phyloP scores from a whole-genome alignment of 2,797 vertebrate genomes.

The Liparis tanakae region DNA sequence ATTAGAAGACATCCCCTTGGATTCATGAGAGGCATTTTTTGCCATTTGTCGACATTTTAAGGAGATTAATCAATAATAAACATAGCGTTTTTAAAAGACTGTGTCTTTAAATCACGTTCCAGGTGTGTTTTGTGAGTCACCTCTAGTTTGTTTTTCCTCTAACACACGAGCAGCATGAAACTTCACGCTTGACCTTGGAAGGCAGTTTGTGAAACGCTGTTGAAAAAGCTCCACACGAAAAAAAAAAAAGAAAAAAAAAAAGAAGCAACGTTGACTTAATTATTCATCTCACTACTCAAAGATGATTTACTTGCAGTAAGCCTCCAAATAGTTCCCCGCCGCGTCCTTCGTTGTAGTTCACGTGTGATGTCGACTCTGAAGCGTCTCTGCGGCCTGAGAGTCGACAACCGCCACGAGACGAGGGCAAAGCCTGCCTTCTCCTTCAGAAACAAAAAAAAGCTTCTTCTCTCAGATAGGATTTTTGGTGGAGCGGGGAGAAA shows the following conservation, averaged over 20 bases:
- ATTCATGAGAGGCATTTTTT: not conserved
- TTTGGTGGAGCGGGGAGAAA: slow-evolving; percentile 46
- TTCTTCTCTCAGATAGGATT: slow-evolving; percentile 51
- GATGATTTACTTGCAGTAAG: not conserved
- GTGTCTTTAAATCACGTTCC: not conserved
- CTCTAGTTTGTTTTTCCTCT: not conserved
- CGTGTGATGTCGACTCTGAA: not conserved
- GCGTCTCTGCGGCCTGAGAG: slow-evolving; percentile 1
- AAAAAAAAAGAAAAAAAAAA: slow-evolving; percentile 1
- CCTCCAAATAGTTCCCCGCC: not conserved
- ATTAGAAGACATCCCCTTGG: not conserved
- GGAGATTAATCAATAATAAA: not conserved
- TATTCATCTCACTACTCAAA: not conserved
- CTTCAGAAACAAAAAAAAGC: slow-evolving; percentile 40
- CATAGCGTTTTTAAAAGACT: not conserved
- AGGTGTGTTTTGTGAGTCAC: not conserved
- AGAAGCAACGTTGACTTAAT: not conserved
- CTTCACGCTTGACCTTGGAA: not conserved
- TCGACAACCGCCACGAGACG: slow-evolving; percentile 6
- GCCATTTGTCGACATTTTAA: not conserved
- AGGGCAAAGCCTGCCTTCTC: slow-evolving; percentile 28
- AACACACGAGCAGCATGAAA: not conserved
- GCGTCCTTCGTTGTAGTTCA: not conserved
- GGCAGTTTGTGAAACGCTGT: not conserved
- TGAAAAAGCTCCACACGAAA: not conserved